A percentile compares a stretch with the other conserved stretches of the same genome.
Evolutionary conservation across 92 coral and sea anemone species (phyloP).

Genomic region (Zoanthus sociatus): DNA sequence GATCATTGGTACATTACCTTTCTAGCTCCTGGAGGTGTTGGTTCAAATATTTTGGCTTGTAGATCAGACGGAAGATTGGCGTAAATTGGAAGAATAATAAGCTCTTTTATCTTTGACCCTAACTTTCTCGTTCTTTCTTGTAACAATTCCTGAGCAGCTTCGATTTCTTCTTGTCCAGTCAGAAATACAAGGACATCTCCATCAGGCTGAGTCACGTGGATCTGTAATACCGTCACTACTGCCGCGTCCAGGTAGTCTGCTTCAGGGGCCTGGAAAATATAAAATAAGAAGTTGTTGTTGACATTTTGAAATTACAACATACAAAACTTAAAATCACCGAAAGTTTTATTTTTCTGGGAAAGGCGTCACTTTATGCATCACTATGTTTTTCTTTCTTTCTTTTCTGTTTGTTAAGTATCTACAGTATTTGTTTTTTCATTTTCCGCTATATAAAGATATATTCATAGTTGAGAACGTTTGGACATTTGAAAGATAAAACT

Average conservation of each 20-base stretch:
- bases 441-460: too few relatives aligned
- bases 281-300: not conserved
- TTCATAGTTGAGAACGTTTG: too few relatives aligned
- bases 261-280: constrained; percentile 90
- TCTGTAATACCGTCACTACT: constrained; percentile 96
- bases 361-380: too few relatives aligned
- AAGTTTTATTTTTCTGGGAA: too few relatives aligned
- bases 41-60: constrained; percentile 98
- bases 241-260: constrained; percentile 99
- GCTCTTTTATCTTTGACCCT: constrained; percentile 97
- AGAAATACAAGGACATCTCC: constrained; percentile 95
- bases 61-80: constrained; percentile 98
- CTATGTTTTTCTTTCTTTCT: too few relatives aligned
- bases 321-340: too few relatives aligned
- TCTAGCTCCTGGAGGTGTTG: constrained; percentile 99
- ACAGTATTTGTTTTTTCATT: too few relatives aligned
- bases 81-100: constrained; percentile 93
- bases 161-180: constrained; percentile 99
- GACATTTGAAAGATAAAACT: too few relatives aligned
- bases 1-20: constrained; percentile 61
- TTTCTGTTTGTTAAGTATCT: too few relatives aligned
- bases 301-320: too few relatives aligned
- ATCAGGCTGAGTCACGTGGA: constrained; percentile 94
- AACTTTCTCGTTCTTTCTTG: constrained; percentile 95
- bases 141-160: constrained; percentile 89